Conservation (phyloP, 2,797 vertebrate species). For the Malacoctenus gilli region DNA sequence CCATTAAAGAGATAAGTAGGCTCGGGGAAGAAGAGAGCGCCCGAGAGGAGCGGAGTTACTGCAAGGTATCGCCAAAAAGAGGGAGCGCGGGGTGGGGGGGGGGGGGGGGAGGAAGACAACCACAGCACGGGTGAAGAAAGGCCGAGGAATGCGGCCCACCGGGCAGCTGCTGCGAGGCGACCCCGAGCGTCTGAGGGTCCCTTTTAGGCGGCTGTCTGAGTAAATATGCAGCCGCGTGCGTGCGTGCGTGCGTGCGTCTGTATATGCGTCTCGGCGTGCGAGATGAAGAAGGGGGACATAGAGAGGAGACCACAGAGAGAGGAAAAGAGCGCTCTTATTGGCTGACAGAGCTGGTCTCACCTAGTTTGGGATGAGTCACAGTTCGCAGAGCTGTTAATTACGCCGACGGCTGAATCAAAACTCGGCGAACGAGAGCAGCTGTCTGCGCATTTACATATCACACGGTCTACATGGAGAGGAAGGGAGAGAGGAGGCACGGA, state of each 20-base stretch:
- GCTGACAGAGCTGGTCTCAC: slow-evolving; percentile 71
- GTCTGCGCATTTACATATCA: slow-evolving; percentile 81
- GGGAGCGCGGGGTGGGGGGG: slow-evolving; percentile 14
- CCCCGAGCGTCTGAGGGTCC: slow-evolving; percentile 20
- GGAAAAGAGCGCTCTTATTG: slow-evolving; percentile 42
- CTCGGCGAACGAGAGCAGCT: slow-evolving; percentile 76
- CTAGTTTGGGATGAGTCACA: slow-evolving; percentile 76
- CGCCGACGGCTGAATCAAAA: slow-evolving; percentile 74
- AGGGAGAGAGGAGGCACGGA: slow-evolving; percentile 50
- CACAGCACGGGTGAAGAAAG: slow-evolving; percentile 22
- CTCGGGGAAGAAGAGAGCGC: slow-evolving; percentile 42
- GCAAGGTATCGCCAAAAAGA: slow-evolving; percentile 37
- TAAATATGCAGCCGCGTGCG: too few species aligned
- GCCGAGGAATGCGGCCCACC: slow-evolving; percentile 12
- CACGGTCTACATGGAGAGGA: slow-evolving; percentile 67
- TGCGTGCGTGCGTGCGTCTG: background rate
- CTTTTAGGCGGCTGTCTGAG: background rate
- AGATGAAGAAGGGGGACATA: slow-evolving; percentile 16
- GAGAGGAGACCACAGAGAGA: slow-evolving; percentile 15
- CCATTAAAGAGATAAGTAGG: slow-evolving; percentile 72
- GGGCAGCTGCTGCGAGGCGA: slow-evolving; percentile 24
- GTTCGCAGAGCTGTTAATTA: slow-evolving; percentile 79
- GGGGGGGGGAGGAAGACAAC: slow-evolving; percentile 21
- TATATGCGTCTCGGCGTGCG: slow-evolving; percentile 1
- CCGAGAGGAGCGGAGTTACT: slow-evolving; percentile 59